Evolutionary conservation across 2,113 vertebrate genomes (phyloP).

Genomic region (Pachycephala philippinensis): DNA sequence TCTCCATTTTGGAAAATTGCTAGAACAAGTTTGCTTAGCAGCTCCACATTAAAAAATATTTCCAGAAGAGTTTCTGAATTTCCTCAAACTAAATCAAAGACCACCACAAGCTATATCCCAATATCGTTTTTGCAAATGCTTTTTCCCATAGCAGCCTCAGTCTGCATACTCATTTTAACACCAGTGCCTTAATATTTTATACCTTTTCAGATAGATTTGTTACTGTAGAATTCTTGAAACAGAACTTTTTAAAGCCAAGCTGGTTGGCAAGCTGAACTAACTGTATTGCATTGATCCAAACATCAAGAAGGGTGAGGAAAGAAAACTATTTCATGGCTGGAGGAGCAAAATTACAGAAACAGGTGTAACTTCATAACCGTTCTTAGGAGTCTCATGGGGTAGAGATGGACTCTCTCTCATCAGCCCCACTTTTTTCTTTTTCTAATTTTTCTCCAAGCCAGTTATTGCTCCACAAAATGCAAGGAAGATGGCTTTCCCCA

Average conservation of each 20-base stretch:
- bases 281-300: neutral
- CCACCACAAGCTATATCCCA: neutral
- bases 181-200: neutral
- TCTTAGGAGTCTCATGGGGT: neutral
- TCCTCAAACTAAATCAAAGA: neutral
- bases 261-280: neutral
- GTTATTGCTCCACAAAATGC: neutral
- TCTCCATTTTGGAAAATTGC: neutral
- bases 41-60: neutral
- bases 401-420: neutral
- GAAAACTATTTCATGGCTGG: neutral
- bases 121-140: neutral
- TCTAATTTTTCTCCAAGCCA: neutral
- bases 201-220: neutral
- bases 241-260: neutral
- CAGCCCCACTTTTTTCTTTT: neutral
- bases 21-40: neutral
- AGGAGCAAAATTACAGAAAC: neutral
- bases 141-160: neutral
- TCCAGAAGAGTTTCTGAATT: neutral
- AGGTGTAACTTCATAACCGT: neutral
- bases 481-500: neutral
- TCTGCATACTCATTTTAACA: neutral
- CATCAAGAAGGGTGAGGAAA: neutral
- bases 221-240: neutral